Conservation (phyloP, 92 coral and sea anemone genomes). For the Parazoanthus atlanticus region DNA sequence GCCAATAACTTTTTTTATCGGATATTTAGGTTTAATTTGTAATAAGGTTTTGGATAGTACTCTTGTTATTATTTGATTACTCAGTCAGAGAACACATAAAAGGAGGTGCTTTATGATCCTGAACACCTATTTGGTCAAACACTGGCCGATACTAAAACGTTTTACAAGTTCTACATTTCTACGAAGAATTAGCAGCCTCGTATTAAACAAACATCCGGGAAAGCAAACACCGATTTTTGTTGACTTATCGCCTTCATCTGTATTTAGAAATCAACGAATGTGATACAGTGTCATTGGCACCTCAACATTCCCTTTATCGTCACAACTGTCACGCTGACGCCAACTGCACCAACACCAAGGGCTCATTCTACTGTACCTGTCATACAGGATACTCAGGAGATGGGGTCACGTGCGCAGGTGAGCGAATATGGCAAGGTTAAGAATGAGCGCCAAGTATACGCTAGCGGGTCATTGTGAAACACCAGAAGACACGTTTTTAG, state of each 20-base stretch:
- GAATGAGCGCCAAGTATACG: neutral
- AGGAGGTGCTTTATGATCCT: too few relatives aligned
- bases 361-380: constrained; percentile 81
- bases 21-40: too few relatives aligned
- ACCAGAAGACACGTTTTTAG: neutral
- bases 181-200: neutral
- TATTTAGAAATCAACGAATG: constrained; percentile 34
- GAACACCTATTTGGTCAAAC: too few relatives aligned
- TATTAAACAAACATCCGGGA: neutral
- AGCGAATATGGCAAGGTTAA: neutral
- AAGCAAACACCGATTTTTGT: neutral
- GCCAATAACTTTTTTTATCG: too few relatives aligned
- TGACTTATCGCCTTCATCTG: neutral
- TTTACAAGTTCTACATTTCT: too few relatives aligned
- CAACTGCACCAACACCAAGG: constrained; percentile 77
- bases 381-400: constrained; percentile 85
- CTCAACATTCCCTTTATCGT: neutral
- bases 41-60: too few relatives aligned
- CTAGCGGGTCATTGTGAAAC: neutral
- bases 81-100: too few relatives aligned
- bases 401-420: constrained; percentile 46
- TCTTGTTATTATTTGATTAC: too few relatives aligned
- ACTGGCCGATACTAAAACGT: too few relatives aligned
- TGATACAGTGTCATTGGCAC: neutral
- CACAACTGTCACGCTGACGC: constrained; percentile 79